Base-by-base conservation (phyloP, 2,113 vertebrate genomes). In the Agapornis roseicollis region DNA sequence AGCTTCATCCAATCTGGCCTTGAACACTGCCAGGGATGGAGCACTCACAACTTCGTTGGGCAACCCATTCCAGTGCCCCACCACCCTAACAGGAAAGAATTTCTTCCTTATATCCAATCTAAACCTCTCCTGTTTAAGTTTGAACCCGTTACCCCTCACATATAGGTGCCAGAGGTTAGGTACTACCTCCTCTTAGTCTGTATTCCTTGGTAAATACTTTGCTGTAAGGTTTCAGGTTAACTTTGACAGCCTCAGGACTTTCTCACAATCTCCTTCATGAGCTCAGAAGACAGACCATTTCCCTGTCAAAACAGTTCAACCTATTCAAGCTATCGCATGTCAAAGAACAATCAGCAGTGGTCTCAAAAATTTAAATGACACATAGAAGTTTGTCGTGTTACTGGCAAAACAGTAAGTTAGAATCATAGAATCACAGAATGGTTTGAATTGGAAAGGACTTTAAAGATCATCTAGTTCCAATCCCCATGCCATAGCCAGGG, bases 401-500 rank as follows among this genome's bases (percentile, higher is more conserved):
- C 39, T 58, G 41, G 49, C 22, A 53, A 88, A 90, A 47, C 7
- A 60, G 27, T 55, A 78, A 41, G 6, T 50, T 83, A 37, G 9
- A 78, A 27, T 71, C 18, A 27, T 1, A 35, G 20, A 74, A 44
- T 79, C 37, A 70, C 13, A 28, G n/a, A 71, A 53, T 42, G 8
- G 4, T 74, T 78, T 61, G 12, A 7, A 15, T 35, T 87, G 52
- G 15, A 74, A 89, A 23, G 41, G 12, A 49, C 18, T 17, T 70
- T 49, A 63, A 73, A 78, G 10, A 46, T 52, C 27, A 61, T 37
- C 18, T 66, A 31, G 20, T 58, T 79, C 17, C 50, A 91, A 22
- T 0, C 3, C 1, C 5, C 4, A 4, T 58, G 5, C 52, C 49
- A 39, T 13, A 31, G 37, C 7, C 65, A 76, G n/a, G 18, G 22